Evolutionary conservation across 2,797 vertebrate species (phyloP).

Genomic region (Mionectes olivaceus): DNA sequence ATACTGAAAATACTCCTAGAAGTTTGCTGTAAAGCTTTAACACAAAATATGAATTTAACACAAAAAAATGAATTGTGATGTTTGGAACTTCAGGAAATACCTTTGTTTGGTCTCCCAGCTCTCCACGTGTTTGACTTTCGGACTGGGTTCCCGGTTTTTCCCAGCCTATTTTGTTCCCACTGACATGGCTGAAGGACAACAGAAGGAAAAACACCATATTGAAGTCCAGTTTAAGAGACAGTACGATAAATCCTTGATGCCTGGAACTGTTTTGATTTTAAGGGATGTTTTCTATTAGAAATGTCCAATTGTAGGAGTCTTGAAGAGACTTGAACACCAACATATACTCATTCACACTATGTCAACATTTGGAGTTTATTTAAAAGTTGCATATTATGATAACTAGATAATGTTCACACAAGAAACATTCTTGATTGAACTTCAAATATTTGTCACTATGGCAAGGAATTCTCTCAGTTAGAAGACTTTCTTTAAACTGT

Average conservation of each 20-base stretch:
- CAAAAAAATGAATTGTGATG: background rate
- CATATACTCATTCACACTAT: background rate
- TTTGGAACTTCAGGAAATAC: slow-evolving; percentile 70
- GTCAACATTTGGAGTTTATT: background rate
- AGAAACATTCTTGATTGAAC: background rate
- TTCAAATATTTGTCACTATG: background rate
- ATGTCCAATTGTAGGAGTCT: background rate
- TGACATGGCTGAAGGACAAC: slow-evolving; percentile 83
- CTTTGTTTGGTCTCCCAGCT: slow-evolving; percentile 87
- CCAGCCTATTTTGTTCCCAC: slow-evolving; percentile 88
- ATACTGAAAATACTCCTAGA: background rate
- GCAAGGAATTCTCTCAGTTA: background rate
- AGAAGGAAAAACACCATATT: background rate
- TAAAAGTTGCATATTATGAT: background rate
- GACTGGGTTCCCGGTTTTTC: slow-evolving; percentile 85
- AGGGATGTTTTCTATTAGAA: background rate
- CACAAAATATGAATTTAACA: background rate
- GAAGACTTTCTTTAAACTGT: background rate
- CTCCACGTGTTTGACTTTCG: slow-evolving; percentile 80
- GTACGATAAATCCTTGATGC: background rate
- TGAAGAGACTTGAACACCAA: background rate
- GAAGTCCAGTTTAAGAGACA: background rate
- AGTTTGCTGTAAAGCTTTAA: background rate
- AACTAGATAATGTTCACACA: background rate
- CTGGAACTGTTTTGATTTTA: background rate